A percentile compares a stretch with the other conserved stretches of the same genome.
Evolutionary conservation across 1,140 invertebrate genomes (phyloP).

Genomic region (Lineus longissimus): DNA sequence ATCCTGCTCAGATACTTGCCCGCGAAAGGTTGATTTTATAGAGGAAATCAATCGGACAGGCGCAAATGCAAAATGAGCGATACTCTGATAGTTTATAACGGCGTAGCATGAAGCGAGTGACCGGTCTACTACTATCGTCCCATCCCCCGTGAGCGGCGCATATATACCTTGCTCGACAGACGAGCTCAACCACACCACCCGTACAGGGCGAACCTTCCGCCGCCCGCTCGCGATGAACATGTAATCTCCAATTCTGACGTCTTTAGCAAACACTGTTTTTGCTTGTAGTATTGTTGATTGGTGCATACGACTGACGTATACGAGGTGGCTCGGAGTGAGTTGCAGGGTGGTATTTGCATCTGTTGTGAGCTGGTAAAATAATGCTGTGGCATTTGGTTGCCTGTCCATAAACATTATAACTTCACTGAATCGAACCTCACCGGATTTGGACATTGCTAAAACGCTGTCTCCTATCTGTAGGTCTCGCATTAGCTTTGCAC

Average conservation of each 20-base stretch:
- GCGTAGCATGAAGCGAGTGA: slow-evolving; percentile 94
- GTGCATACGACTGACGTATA: slow-evolving; percentile 52
- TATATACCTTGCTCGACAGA: slow-evolving; percentile 70
- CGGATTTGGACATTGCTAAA: slow-evolving; percentile 67
- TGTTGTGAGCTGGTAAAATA: slow-evolving; percentile 71
- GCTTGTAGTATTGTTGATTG: background rate
- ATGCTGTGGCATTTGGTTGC: slow-evolving; percentile 62
- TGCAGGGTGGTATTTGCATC: slow-evolving; percentile 66
- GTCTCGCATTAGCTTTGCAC: slow-evolving; percentile 59
- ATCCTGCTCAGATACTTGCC: background rate
- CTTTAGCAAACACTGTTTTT: slow-evolving; percentile 39
- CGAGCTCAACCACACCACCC: slow-evolving; percentile 61
- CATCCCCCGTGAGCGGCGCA: slow-evolving; percentile 82
- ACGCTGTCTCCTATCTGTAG: slow-evolving; percentile 76
- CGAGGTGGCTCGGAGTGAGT: slow-evolving; percentile 80
- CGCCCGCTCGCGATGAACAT: slow-evolving; percentile 27
- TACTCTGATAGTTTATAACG: slow-evolving; percentile 72
- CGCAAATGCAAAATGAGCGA: slow-evolving; percentile 80
- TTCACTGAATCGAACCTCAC: slow-evolving; percentile 72
- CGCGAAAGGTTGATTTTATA: slow-evolving; percentile 10
- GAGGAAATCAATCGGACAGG: slow-evolving; percentile 65
- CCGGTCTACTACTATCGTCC: slow-evolving; percentile 85
- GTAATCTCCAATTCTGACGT: slow-evolving; percentile 49
- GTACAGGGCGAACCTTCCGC: slow-evolving; percentile 53
- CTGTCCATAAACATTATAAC: slow-evolving; percentile 87